Evolutionary conservation across 2,113 vertebrate genomes (phyloP), one percentile per base, ranked within the genome.

Genomic region (Fregata magnificens): DNA sequence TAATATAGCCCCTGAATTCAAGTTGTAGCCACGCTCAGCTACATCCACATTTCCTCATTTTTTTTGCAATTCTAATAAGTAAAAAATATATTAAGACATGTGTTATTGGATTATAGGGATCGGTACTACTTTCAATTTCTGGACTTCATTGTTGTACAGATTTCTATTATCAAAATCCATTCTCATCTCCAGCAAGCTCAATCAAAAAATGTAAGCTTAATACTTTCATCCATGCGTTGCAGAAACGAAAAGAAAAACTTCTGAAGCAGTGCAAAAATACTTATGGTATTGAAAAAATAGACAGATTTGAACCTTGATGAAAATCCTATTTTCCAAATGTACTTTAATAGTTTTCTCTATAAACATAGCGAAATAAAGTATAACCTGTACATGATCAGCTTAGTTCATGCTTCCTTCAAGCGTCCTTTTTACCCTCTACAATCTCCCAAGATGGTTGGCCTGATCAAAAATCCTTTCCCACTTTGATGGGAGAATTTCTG

Each of bases 41-140:
- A 63, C 45, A 71, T 70, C 76, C 63, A 73, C 36, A 28, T 5
- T 44, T 34, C 16, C 13, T 32, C 13, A 66, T 65, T 66, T 71
- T 92, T 47, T 77, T 90, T 95, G 5, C 25, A 91, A 91, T 74
- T 98, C 87, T 88, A 97, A 86, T 93, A 95, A 94, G 71, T 82
- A 96, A 96, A 96, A 80, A 95, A 92, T 88, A 71, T 50, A 93
- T 90, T 94, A 96, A 88, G 86, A 80, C 36, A 94, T 44, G 36
- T 45, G 61, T 84, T 97, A 97, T 53, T 86, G 92, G 88, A 95
- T 97, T 94, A 94, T 55, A 96, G 80, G 65, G 90, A 82, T 95
- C 80, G 81, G 88, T 81, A 78, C 52, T 72, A 73, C 67, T 97
- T 95, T 95, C 91, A 97, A 95, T 95, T 97, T 96, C 50, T 86